A percentile compares a stretch with the other conserved stretches of the same genome.
These are phyloP conservation scores for Butorides virescens DNA, from an alignment of 2,113 vertebrate species.

Conservation along the genomic window DNA sequence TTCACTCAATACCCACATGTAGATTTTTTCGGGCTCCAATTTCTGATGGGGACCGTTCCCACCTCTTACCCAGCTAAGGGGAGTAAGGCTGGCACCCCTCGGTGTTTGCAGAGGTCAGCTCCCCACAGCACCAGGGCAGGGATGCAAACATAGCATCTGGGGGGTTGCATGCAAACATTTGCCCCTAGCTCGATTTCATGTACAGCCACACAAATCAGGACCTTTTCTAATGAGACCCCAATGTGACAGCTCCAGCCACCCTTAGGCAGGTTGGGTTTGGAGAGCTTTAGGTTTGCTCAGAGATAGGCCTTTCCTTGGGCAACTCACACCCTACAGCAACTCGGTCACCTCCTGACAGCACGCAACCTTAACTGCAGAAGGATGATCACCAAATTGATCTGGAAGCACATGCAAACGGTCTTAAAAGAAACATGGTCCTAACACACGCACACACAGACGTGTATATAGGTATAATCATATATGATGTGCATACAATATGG, in stretches of 20 bases:
- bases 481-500: fast-evolving
- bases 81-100: background rate
- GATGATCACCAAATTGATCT: fast-evolving
- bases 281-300: background rate
- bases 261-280: fast-evolving
- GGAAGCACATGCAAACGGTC: fast-evolving
- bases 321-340: background rate
- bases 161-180: background rate
- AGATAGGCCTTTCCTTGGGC: background rate
- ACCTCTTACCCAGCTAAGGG: background rate
- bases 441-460: background rate
- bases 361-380: fast-evolving
- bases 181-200: background rate
- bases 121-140: background rate
- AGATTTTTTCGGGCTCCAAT: background rate
- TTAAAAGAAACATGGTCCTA: background rate
- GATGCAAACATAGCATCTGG: background rate
- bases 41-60: background rate
- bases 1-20: fast-evolving
- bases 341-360: background rate
- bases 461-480: background rate
- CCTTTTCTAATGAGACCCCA: background rate
- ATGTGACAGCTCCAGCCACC: background rate
- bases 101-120: background rate
- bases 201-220: background rate